Base-by-base conservation (phyloP, 2,113 vertebrate species). In the Zingel zingel region DNA sequence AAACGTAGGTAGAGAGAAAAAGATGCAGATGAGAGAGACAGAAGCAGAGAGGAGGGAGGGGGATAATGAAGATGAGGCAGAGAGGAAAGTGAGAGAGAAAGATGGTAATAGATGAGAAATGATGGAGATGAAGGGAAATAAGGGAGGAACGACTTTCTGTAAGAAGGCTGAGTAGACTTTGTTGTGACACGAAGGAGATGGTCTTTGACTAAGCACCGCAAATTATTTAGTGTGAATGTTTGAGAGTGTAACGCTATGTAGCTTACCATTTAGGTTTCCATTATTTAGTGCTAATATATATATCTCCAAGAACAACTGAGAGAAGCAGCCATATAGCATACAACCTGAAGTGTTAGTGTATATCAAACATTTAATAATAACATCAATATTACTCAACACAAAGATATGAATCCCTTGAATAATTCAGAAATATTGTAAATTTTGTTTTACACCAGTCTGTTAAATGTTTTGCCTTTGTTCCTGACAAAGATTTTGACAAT, bases 1-100 rank as follows among this genome's bases (percentile, higher is more conserved):
- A 72, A 72, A 68, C 5, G 66, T n/a, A 84, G 76, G 77, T 68
- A 48, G 61, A 43, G 74, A 79, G 82, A 19, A 36, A 64, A 64
- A 48, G 68, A 85, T 85, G 59, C 72, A 85, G 79, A 73, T 62
- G 54, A 59, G 72, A 45, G 18, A 33, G 64, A 33, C 53, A 39
- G 21, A 74, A 43, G n/a, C 4, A 13, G 61, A 1, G 5, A 59
- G 33, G 30, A 43, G 54, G 50, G 74, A 57, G 33, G 71, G 77
- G 30, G 76, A 65, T 87, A 87, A 85, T 86, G 79, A 86, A 85
- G 83, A 90, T 3, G 62, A 87, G 78, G 47, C 72, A 75, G 15
- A 5, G 43, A 71, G 79, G 64, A 78, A 88, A 79, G 79, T 39
- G 50, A 69, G 66, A 79, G 43, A 69, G 65, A 81, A 69, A 70